phyloP scores from a whole-genome alignment of 2,113 vertebrate genomes.

The Carollia perspicillata region DNA sequence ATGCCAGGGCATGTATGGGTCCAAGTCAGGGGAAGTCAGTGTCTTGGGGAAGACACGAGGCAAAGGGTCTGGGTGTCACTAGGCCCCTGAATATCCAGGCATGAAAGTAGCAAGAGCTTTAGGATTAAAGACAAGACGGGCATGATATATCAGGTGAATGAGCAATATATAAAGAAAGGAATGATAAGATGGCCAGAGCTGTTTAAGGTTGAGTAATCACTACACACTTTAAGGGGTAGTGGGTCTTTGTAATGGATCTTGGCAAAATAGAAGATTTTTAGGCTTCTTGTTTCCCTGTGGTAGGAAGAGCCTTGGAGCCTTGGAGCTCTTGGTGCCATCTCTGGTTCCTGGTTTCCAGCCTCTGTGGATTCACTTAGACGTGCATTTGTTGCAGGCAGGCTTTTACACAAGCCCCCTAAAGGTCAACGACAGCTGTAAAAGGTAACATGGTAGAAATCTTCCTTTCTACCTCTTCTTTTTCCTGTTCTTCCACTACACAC shows the following conservation, averaged over 20 bases:
- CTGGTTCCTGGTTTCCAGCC: not conserved
- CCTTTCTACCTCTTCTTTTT: not conserved
- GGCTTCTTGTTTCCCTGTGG: not conserved
- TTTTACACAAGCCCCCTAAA: not conserved
- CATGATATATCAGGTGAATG: not conserved
- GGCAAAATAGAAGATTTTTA: not conserved
- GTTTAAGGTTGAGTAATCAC: not conserved
- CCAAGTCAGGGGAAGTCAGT: not conserved
- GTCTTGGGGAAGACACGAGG: not conserved
- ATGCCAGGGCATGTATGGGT: not conserved
- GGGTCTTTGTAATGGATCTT: not conserved
- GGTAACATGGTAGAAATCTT: not conserved
- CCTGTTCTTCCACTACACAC: not conserved
- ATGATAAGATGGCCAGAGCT: not conserved
- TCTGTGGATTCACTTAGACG: not conserved
- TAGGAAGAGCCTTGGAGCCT: not conserved
- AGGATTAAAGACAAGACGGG: not conserved
- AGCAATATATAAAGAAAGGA: not conserved
- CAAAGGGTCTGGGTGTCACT: not conserved
- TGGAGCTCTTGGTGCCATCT: not conserved
- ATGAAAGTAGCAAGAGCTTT: not conserved
- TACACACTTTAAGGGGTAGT: not conserved
- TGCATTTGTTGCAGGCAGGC: not conserved
- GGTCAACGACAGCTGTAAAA: not conserved
- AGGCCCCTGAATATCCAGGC: not conserved